Base-by-base conservation (phyloP, 2,888 invertebrate species). In the Gastrophysa polygoni region DNA sequence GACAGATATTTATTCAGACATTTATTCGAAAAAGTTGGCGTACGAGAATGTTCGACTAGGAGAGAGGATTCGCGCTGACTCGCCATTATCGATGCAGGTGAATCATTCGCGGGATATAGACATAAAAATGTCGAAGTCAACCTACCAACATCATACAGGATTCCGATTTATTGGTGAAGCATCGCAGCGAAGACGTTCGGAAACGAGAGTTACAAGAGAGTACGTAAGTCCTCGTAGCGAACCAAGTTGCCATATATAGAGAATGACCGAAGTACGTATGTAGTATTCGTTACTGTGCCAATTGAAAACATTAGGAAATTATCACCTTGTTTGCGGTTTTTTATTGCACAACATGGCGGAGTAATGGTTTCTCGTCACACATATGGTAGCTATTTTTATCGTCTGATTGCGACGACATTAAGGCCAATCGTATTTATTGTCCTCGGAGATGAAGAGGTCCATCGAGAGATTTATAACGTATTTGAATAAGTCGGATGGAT, bases 251-350 rank as follows among this genome's bases (percentile, higher is more conserved):
- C 52, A 44, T 65, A 59, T n/a, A n/a, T 61, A 59, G 43, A 64
- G 68, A 49, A 50, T 50, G 54, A 58, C 57, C 58, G 55, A 38
- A 3, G 14, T n/a, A 14, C 6, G 59, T 63, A 63, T 66, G 63
- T 56, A 43, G 63, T 63, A 51, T 56, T 55, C 29, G 62, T 68
- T 68, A 68, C 66, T 69, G 67, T 68, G 67, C 65, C 69, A 71
- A 66, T 67, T 61, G 67, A 58, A 64, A 50, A 63, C 65, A 69
- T 69, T 71, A 71, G 68, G 68, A 69, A 71, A 71, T 69, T 67
- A 71, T 71, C 69, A 67, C 71, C 67, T 67, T 67, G 69, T 68
- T 64, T 57, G 66, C 49, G 56, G 62, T 63, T 68, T 64, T 64
- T 66, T 38, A 66, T 68, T 68, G 66, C 67, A 51, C 69, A 68